Evolutionary conservation across 2,113 vertebrate genomes (phyloP).

Genomic region (human): GRCh38 chr20:61150501-61151000

Average conservation of each 20-base stretch:
- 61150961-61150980: background rate
- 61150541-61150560: rapidly evolving
- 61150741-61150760: background rate
- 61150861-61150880: background rate
- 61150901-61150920: background rate
- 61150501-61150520: background rate
- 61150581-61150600: background rate
- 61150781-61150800: background rate
- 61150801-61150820: background rate
- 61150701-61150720: background rate
- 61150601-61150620: background rate
- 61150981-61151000: background rate
- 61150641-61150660: background rate
- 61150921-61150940: background rate
- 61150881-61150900: background rate
- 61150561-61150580: background rate
- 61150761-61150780: background rate
- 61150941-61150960: background rate
- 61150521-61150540: background rate
- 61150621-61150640: background rate
- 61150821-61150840: background rate
- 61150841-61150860: background rate
- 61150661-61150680: background rate
- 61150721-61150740: background rate
- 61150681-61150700: background rate